Conservation (phyloP, 1,140 invertebrate genomes). For the Anastrepha ludens region DNA sequence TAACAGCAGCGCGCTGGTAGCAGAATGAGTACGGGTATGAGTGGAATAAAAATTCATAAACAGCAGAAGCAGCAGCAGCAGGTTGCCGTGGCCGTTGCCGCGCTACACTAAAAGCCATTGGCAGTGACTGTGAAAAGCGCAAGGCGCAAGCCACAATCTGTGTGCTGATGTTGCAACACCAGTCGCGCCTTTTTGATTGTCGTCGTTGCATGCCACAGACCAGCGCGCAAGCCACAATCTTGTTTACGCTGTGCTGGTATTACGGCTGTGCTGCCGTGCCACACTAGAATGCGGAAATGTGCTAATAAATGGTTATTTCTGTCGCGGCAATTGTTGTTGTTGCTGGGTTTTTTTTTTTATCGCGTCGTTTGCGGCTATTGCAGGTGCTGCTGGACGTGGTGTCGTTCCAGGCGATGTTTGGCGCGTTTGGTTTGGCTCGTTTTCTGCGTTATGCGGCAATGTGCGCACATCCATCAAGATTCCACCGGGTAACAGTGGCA, state of each 20-base stretch:
- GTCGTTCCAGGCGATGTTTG: not conserved
- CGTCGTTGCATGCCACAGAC: conserved; percentile 10
- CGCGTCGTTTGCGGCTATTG: not conserved
- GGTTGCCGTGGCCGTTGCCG: not conserved
- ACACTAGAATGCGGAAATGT: conserved; percentile 50
- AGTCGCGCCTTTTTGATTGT: not conserved
- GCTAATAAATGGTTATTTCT: conserved; percentile 6
- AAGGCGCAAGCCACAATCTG: not conserved
- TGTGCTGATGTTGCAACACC: conserved; percentile 22
- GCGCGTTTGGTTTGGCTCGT: not conserved
- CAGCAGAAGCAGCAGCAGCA: not conserved
- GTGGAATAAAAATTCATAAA: not conserved
- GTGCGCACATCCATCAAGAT: conserved; percentile 38
- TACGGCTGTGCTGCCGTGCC: not conserved
- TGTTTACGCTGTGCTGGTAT: not conserved
- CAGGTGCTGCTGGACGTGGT: not conserved
- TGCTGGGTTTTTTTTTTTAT: not conserved
- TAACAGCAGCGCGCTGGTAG: not conserved
- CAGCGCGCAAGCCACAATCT: not conserved
- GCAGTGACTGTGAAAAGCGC: not conserved
- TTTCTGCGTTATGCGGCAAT: not conserved
- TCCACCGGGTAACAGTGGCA: not conserved
- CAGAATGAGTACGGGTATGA: not conserved
- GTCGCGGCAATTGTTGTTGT: not conserved
- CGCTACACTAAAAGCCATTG: not conserved